Conservation (phyloP, 30 jellyfish, hydroid and myxozoan species). For the Chironex yamaguchii region DNA sequence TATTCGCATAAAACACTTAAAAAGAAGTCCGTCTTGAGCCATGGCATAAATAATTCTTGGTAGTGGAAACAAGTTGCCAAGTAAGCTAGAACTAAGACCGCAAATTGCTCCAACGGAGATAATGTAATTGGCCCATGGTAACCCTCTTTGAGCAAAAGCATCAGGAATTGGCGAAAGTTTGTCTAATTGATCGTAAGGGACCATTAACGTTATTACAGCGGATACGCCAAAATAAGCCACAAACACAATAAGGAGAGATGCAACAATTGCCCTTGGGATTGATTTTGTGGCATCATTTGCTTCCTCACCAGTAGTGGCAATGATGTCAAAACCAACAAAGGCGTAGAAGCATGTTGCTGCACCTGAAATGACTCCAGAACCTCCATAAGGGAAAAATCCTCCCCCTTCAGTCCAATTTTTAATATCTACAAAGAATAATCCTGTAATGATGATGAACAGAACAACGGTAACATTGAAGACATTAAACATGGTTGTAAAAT, state of each 20-base stretch:
- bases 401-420: constrained; percentile 96
- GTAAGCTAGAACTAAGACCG: constrained; percentile 97
- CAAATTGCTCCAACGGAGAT: constrained; percentile 98
- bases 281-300: constrained; percentile 98
- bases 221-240: constrained; percentile 90
- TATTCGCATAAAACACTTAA: constrained; percentile 76
- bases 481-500: constrained; percentile 87
- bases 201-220: constrained; percentile 82
- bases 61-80: constrained; percentile 96
- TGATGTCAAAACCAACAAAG: constrained; percentile 98
- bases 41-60: constrained; percentile 97
- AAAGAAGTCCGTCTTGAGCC: constrained; percentile 94
- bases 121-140: constrained; percentile 96
- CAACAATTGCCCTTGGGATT: constrained; percentile 97
- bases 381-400: constrained; percentile 99
- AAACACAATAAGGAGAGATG: constrained; percentile 88
- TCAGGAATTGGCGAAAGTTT: constrained; percentile 95
- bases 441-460: constrained; percentile 87
- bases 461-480: constrained; percentile 88
- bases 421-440: constrained; percentile 86
- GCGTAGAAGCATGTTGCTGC: constrained; percentile 99
- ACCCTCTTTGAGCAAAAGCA: constrained; percentile 94
- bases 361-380: constrained; percentile 98
- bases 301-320: constrained; percentile 99
- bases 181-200: constrained; percentile 86